These are phyloP conservation scores for Alfaro cultratus DNA, from an alignment of 2,797 vertebrate species.

Conservation along the genomic window DNA sequence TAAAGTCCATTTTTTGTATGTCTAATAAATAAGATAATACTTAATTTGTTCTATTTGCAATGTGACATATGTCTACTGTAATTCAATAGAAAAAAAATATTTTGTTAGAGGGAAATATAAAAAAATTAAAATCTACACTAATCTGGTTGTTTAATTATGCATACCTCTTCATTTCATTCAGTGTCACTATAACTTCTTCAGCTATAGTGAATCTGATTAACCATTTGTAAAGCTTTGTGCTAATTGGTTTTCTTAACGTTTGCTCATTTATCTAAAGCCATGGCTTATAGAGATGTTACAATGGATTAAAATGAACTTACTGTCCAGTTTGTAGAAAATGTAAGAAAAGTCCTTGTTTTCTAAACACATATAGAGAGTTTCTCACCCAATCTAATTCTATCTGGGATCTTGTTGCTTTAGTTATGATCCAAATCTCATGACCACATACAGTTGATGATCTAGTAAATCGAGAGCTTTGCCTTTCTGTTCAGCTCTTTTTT, in stretches of 20 bases:
- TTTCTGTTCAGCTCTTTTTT: not conserved
- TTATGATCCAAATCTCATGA: not conserved
- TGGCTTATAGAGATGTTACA: not conserved
- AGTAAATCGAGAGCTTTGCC: not conserved
- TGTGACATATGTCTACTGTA: not conserved
- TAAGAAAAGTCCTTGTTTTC: not conserved
- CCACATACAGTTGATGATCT: not conserved
- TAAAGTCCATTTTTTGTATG: not conserved
- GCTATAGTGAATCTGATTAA: not conserved
- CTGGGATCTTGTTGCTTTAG: not conserved
- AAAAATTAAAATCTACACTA: not conserved
- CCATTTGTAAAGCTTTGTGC: not conserved
- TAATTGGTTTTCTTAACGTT: not conserved
- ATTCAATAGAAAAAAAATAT: not conserved
- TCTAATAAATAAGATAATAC: not conserved
- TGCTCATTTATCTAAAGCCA: not conserved
- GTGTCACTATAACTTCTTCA: not conserved
- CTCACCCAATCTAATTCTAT: not conserved
- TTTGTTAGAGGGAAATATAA: not conserved
- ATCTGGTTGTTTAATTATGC: not conserved
- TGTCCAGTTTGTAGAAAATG: not conserved
- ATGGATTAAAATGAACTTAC: not conserved
- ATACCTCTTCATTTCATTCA: not conserved
- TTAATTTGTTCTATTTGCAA: not conserved
- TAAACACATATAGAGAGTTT: not conserved